phyloP scores from a whole-genome alignment of 2,797 vertebrate species.

The Chelon auratus region DNA sequence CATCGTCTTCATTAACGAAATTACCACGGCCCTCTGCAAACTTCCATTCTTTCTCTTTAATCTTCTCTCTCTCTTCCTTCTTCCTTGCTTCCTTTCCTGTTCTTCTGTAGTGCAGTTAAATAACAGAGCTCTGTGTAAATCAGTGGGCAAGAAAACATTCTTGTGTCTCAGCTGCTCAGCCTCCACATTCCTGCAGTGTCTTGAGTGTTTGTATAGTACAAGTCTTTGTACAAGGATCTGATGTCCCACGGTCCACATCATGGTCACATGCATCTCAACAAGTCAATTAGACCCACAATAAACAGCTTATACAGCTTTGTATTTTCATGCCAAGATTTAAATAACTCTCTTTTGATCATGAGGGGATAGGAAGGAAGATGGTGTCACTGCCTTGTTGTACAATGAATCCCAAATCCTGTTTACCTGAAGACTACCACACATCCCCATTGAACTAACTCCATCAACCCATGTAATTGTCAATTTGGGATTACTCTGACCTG shows the following conservation, averaged over 20 bases:
- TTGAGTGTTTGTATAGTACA: slow-evolving; percentile 36
- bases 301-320: background rate
- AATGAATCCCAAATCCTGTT: slow-evolving; percentile 26
- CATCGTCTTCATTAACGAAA: too few species aligned
- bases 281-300: background rate
- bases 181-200: slow-evolving; percentile 56
- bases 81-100: background rate
- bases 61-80: background rate
- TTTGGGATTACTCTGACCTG: background rate
- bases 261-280: background rate
- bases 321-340: too few species aligned
- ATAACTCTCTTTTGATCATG: too few species aligned
- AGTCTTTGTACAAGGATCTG: slow-evolving; percentile 19
- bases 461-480: background rate
- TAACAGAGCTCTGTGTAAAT: slow-evolving; percentile 45
- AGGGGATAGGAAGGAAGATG: slow-evolving; percentile 1
- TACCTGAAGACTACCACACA: background rate
- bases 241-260: background rate
- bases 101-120: background rate
- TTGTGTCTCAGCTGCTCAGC: slow-evolving; percentile 41
- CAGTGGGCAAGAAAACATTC: slow-evolving; percentile 60
- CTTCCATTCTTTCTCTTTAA: background rate
- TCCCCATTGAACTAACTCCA: slow-evolving; percentile 1
- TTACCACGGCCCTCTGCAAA: background rate
- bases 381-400: background rate